Percentiles rank a stretch among this genome's conserved stretches.
phyloP scores from a whole-genome alignment of 2,113 vertebrate genomes.

The Melanerpes aurifrons region DNA sequence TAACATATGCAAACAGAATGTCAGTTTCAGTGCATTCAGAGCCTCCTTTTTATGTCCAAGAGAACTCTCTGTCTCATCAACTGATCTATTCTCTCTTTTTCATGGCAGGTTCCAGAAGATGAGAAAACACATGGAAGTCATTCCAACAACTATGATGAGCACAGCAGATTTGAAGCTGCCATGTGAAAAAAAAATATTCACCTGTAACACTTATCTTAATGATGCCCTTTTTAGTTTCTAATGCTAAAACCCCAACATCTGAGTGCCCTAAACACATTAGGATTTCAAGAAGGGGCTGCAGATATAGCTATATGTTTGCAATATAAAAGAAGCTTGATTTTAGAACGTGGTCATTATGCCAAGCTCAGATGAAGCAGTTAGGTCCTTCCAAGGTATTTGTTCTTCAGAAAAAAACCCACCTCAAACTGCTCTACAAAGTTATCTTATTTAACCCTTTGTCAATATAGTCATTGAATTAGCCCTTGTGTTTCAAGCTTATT shows the following conservation, averaged over 20 bases:
- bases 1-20: neutral
- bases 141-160: neutral
- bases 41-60: neutral
- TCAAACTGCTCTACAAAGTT: neutral
- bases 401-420: neutral
- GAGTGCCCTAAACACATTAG: neutral
- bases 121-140: neutral
- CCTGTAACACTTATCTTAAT: neutral
- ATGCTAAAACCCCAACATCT: neutral
- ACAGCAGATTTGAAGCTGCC: constrained; percentile 21
- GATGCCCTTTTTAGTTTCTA: neutral
- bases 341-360: neutral
- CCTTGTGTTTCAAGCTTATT: neutral
- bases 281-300: neutral
- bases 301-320: neutral
- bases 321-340: neutral
- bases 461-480: neutral
- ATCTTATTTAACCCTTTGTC: neutral
- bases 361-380: neutral
- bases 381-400: neutral
- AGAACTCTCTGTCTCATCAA: neutral
- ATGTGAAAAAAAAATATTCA: neutral
- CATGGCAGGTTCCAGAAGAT: constrained; percentile 67
- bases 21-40: neutral
- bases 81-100: neutral